These are phyloP conservation scores for Bucorvus abyssinicus DNA, from an alignment of 2,797 vertebrate genomes.

Conservation along the genomic window DNA sequence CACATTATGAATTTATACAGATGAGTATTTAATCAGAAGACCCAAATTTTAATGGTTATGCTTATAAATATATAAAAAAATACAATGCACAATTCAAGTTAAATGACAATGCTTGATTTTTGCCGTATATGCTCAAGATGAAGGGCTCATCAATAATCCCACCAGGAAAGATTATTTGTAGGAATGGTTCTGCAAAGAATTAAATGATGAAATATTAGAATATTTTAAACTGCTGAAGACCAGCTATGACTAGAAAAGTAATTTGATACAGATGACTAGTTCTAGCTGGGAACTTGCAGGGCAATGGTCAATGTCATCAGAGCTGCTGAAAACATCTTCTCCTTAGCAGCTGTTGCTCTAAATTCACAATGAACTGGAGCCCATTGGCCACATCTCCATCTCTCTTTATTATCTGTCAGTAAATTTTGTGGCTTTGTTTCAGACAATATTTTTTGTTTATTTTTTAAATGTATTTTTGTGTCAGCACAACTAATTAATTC, in stretches of 20 bases:
- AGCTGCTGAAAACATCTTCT: not conserved
- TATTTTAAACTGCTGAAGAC: not conserved
- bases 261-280: not conserved
- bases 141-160: not conserved
- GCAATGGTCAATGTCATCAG: not conserved
- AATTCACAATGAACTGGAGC: not conserved
- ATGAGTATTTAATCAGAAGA: not conserved
- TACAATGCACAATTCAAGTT: not conserved
- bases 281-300: not conserved
- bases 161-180: not conserved
- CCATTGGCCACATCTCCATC: not conserved
- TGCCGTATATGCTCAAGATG: not conserved
- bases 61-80: not conserved
- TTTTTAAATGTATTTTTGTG: not conserved
- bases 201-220: not conserved
- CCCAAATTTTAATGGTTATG: not conserved
- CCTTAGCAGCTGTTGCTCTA: not conserved
- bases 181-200: not conserved
- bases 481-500: not conserved
- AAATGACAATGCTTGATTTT: not conserved
- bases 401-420: not conserved
- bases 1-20: not conserved
- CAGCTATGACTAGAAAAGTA: not conserved
- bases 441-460: not conserved
- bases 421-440: not conserved